Conservation (phyloP, 2,113 vertebrate species). For the Helogale parvula region DNA sequence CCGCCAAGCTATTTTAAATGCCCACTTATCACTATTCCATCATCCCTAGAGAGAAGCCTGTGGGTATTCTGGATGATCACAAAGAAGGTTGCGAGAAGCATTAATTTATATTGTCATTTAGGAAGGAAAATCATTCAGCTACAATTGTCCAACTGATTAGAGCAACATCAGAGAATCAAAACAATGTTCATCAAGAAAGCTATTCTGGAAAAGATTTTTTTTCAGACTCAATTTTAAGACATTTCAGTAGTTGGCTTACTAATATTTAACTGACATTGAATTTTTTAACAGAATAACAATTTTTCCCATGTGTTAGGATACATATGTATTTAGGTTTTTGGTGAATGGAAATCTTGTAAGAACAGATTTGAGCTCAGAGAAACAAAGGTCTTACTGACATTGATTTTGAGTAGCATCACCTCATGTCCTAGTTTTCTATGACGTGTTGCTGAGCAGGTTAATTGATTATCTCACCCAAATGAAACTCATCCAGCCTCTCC, state of each 20-base stretch:
- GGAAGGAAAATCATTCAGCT: neutral
- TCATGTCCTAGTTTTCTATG: neutral
- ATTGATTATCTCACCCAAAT: neutral
- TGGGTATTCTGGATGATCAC: neutral
- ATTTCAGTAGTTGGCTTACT: neutral
- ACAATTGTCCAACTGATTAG: constrained; percentile 41
- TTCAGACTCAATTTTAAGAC: constrained; percentile 60
- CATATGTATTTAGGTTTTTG: neutral
- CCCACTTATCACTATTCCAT: neutral
- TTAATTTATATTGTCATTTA: constrained; percentile 27
- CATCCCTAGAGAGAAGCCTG: neutral
- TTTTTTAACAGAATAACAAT: constrained; percentile 1
- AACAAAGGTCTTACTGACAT: neutral
- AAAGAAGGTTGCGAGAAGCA: neutral
- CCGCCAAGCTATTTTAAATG: constrained; percentile 47
- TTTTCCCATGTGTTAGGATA: neutral
- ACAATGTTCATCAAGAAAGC: neutral
- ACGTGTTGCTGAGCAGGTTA: neutral
- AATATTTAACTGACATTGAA: constrained; percentile 4
- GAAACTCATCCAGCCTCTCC: neutral
- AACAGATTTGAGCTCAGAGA: neutral
- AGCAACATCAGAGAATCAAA: constrained; percentile 64
- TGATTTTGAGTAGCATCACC: neutral
- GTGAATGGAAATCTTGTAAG: neutral
- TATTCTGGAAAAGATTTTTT: constrained; percentile 10